phyloP scores from a whole-genome alignment of 2,113 vertebrate genomes.

The Poeciliopsis turrubarensis region DNA sequence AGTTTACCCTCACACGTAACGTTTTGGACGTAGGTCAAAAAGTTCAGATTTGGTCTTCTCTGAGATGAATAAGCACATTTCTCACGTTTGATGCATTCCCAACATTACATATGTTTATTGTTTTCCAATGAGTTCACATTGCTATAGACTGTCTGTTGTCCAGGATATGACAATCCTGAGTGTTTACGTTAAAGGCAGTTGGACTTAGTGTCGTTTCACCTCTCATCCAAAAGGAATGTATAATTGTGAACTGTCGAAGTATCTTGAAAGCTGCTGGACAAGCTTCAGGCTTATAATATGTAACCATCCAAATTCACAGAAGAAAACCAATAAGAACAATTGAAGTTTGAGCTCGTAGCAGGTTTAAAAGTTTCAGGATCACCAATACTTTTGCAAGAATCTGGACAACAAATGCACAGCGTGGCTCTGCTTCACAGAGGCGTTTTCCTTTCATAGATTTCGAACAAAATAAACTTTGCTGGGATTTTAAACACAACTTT shows the following conservation, averaged over 20 bases:
- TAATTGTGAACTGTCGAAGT: not conserved
- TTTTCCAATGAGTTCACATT: not conserved
- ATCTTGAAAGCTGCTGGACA: too few species aligned
- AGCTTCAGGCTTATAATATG: too few species aligned
- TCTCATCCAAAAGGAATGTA: not conserved
- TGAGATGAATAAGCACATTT: not conserved
- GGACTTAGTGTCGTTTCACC: not conserved
- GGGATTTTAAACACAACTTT: slow-evolving; percentile 31
- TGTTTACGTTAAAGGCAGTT: not conserved
- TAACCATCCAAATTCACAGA: too few species aligned
- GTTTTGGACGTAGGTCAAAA: too few species aligned
- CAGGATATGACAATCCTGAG: not conserved
- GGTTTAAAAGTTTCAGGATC: not conserved
- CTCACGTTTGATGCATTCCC: not conserved
- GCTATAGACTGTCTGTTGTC: not conserved
- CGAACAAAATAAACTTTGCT: slow-evolving; percentile 41
- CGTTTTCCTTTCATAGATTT: slow-evolving; percentile 32
- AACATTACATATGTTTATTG: not conserved
- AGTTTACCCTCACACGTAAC: not conserved
- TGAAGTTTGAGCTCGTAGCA: not conserved
- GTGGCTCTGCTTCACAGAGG: slow-evolving; percentile 4
- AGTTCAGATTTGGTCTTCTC: not conserved
- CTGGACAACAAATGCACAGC: slow-evolving; percentile 15
- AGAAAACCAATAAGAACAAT: not conserved
- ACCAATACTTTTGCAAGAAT: not conserved